These are phyloP conservation scores for Steinernema scapterisci DNA, from an alignment of 2,888 invertebrate genomes.

Conservation along the genomic window DNA sequence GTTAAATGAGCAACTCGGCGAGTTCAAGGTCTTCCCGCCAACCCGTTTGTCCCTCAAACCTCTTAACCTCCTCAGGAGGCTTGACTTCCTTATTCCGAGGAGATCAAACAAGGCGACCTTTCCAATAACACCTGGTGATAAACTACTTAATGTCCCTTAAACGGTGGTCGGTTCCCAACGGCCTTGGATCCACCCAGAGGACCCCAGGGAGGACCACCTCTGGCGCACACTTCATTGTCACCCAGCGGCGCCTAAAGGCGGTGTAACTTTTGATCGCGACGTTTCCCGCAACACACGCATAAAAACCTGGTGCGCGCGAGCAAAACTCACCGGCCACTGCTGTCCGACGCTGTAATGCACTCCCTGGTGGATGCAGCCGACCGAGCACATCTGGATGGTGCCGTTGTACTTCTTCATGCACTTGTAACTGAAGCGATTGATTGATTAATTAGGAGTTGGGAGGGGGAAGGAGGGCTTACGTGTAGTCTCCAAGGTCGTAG, in stretches of 20 bases:
- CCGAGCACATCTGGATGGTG: constrained; percentile 58
- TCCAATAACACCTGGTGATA: no score
- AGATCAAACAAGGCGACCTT: no score
- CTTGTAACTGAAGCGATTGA: constrained; percentile 55
- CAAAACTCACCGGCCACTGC: constrained; percentile 55
- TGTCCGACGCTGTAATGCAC: constrained; percentile 55
- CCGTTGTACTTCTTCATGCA: constrained; percentile 59
- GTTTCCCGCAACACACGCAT: not conserved
- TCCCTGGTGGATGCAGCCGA: constrained; percentile 61
- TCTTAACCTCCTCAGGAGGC: not conserved
- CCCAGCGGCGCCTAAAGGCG: not conserved
- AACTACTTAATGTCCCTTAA: not conserved
- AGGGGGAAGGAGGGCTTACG: constrained; percentile 39
- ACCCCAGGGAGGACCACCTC: no score
- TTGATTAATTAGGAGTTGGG: not conserved
- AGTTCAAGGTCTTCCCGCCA: constrained; percentile 9
- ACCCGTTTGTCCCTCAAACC: constrained; percentile 4
- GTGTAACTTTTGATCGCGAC: not conserved
- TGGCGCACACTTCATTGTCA: constrained; percentile 16
- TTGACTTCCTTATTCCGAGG: no score
- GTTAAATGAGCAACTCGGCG: not conserved
- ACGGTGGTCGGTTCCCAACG: not conserved
- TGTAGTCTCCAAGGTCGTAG: constrained; percentile 54
- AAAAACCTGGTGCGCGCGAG: constrained; percentile 3
- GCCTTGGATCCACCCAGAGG: constrained; percentile 22